Conservation (phyloP, 2,797 vertebrate genomes). For the Chiloscyllium punctatum region DNA sequence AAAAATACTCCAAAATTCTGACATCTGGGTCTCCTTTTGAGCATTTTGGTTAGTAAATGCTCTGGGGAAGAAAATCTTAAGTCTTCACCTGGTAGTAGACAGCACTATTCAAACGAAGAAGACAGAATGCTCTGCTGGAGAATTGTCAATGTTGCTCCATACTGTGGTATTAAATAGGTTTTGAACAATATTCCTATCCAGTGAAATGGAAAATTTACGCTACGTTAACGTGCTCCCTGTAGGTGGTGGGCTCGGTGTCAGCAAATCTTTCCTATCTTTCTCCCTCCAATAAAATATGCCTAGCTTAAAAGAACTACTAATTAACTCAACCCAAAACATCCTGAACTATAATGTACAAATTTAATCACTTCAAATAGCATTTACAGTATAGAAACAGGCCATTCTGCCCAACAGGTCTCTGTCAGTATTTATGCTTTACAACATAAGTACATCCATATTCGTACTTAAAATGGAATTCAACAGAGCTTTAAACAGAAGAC, state of each 20-base stretch:
- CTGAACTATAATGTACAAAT: neutral
- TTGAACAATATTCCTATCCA: conserved; percentile 15
- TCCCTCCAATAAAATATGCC: neutral
- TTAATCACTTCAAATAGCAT: neutral
- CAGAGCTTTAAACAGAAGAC: neutral
- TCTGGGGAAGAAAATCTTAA: too few species aligned
- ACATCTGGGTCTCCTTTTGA: neutral
- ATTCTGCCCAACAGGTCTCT: neutral
- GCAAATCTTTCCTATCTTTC: neutral
- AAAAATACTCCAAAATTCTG: neutral
- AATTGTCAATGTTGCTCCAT: neutral
- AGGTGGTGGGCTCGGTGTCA: neutral
- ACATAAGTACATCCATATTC: too few species aligned
- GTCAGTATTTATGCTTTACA: conserved; percentile 2
- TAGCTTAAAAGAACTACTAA: neutral
- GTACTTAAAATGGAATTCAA: neutral
- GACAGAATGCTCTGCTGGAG: neutral
- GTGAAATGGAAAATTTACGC: conserved; percentile 13
- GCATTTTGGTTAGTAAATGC: neutral
- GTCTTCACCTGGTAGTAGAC: neutral
- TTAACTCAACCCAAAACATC: neutral
- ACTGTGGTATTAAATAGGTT: conserved; percentile 27
- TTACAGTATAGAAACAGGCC: neutral
- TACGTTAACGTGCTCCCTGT: neutral
- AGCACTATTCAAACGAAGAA: neutral